Percentiles rank a stretch among this genome's conserved stretches.
Evolutionary conservation across 1,140 invertebrate species (phyloP).

Genomic region (Wiebesia pumilae): DNA sequence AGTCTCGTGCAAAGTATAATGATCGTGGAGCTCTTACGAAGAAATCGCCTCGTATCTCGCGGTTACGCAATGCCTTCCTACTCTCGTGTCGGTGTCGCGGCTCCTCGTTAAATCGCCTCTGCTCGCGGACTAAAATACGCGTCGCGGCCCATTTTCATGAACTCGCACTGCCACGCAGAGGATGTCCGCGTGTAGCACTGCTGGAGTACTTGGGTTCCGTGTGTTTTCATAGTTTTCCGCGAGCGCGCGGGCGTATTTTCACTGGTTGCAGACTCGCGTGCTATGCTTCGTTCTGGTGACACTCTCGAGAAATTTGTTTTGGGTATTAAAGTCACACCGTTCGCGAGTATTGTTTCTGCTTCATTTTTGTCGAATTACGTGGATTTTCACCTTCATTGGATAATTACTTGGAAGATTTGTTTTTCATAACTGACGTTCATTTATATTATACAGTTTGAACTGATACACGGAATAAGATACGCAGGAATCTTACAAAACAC

Average conservation of each 20-base stretch:
- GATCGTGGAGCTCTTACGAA: background rate
- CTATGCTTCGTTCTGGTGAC: too few species aligned
- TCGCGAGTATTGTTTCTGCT: background rate
- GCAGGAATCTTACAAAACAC: too few species aligned
- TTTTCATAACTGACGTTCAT: background rate
- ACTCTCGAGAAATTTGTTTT: background rate
- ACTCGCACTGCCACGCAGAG: background rate
- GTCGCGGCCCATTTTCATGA: background rate
- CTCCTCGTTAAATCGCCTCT: conserved; percentile 1
- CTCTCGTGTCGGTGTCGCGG: background rate
- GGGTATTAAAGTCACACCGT: background rate
- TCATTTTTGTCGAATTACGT: background rate
- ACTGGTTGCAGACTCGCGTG: background rate
- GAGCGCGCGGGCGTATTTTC: too few species aligned
- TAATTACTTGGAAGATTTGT: background rate
- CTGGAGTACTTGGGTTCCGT: background rate
- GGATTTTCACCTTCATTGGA: too few species aligned
- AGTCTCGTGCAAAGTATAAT: background rate
- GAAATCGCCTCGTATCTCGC: background rate
- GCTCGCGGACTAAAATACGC: conserved; percentile 7
- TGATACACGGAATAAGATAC: too few species aligned
- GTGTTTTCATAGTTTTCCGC: background rate
- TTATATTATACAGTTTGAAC: too few species aligned
- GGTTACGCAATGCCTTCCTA: background rate
- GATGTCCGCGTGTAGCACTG: background rate